phyloP scores from a whole-genome alignment of 2,113 vertebrate genomes.

The Otis tarda region DNA sequence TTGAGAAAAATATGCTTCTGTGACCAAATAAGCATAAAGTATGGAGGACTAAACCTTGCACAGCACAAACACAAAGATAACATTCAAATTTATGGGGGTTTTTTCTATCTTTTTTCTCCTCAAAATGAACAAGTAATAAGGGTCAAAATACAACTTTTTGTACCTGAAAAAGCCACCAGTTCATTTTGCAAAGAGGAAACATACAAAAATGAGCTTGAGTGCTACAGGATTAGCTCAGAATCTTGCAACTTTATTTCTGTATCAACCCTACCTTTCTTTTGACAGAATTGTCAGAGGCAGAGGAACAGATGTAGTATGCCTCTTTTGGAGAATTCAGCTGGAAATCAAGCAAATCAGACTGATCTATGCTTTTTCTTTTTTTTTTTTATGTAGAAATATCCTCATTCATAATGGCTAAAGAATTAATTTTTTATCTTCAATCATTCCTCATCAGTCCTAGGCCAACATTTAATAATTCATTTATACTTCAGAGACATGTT shows the following conservation, averaged over 20 bases:
- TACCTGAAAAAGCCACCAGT: background rate
- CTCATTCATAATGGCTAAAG: background rate
- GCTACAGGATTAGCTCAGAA: background rate
- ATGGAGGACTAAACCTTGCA: background rate
- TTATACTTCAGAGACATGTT: slow-evolving; percentile 18
- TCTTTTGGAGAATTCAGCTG: background rate
- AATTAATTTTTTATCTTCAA: background rate
- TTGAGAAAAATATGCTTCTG: background rate
- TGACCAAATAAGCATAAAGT: background rate
- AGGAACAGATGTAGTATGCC: background rate
- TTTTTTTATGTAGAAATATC: background rate
- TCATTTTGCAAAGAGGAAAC: background rate
- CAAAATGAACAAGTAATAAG: background rate
- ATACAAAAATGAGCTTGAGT: background rate
- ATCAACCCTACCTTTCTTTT: background rate
- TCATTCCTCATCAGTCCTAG: background rate
- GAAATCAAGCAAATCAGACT: background rate
- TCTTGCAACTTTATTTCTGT: background rate
- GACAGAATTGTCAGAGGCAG: background rate
- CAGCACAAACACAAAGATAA: background rate
- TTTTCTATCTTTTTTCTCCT: fast-evolving
- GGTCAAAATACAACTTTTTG: background rate
- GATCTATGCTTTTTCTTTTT: background rate
- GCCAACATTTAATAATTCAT: slow-evolving; percentile 43
- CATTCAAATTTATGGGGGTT: background rate